Base-by-base conservation (phyloP, 2,113 vertebrate species). In the Pardalotus punctatus region DNA sequence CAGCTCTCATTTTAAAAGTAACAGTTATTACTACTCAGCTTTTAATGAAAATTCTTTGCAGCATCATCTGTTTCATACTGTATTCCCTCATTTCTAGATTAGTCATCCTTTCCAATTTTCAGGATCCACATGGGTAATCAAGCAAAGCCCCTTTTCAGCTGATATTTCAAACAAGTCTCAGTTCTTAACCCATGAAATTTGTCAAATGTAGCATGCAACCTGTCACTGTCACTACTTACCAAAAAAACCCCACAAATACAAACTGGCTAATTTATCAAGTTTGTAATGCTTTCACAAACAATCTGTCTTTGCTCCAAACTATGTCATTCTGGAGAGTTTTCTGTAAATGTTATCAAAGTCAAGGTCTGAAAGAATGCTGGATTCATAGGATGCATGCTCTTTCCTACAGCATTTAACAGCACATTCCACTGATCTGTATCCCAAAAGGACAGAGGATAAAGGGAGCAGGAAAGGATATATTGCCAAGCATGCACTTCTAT, bases 261-360 rank as follows among this genome's bases (percentile, higher is more conserved):
- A 97, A 70, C 78, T 87, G 79, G 35, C 48, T 96, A 91, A 90
- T 81, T 95, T 21, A 33, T 79, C 71, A 95, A 88, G 84, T 88
- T 74, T 88, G 60, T 15, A 60, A 61, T 42, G 60, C 48, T 94
- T 95, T 88, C 87, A 88, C 57, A 78, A 92, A 64, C 54, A 54
- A 86, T 73, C 84, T 93, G 74, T 93, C 94, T 90, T 89, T 56
- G 33, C 78, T 93, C 64, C 93, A 94, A 81, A 73, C 51, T 58
- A 35, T 78, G 71, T 95, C 33, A 62, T 85, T 93, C 77, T 51
- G 40, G 57, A 94, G 72, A 83, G 23, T 81, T 83, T 86, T 85
- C 58, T 86, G 53, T 88, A 84, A 28, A 16, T 38, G 25, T 54
- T 82, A 48, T 82, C 72, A 65, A 95, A 78, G 77, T 87, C 71